phyloP scores from a whole-genome alignment of 64 coral and sea anemone species.

The Astreopora myriophthalma region DNA sequence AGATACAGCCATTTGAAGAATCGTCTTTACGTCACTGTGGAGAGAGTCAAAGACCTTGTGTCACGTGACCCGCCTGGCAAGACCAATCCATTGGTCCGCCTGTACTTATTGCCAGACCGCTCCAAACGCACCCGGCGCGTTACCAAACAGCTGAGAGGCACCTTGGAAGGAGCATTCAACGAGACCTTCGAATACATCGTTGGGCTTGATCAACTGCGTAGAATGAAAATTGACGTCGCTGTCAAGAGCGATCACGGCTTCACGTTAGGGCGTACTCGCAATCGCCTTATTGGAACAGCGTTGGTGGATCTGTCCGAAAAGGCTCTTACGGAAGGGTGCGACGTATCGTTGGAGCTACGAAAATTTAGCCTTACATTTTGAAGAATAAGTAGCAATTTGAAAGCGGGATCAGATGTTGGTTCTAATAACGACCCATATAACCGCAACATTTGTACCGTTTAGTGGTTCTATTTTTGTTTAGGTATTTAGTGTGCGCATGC shows the following conservation, averaged over 20 bases:
- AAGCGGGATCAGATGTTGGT: too few species aligned
- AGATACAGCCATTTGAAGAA: slow-evolving; percentile 75
- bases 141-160: slow-evolving; percentile 44
- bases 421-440: too few species aligned
- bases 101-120: slow-evolving; percentile 89
- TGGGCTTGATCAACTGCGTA: slow-evolving; percentile 77
- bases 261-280: slow-evolving; percentile 56
- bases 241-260: slow-evolving; percentile 77
- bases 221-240: slow-evolving; percentile 69
- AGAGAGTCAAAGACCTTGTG: slow-evolving; percentile 60
- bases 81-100: slow-evolving; percentile 87
- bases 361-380: slow-evolving; percentile 28
- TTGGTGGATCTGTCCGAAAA: slow-evolving; percentile 64
- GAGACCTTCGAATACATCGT: slow-evolving; percentile 85
- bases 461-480: too few species aligned
- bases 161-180: slow-evolving; percentile 56
- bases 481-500: too few species aligned
- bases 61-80: slow-evolving; percentile 74
- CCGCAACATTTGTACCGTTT: too few species aligned
- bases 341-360: slow-evolving; percentile 49
- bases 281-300: slow-evolving; percentile 74
- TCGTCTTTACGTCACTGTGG: slow-evolving; percentile 65
- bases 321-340: slow-evolving; percentile 57
- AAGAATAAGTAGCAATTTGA: too few species aligned
- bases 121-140: slow-evolving; percentile 88